Conservation (phyloP, 1,140 invertebrate species). For the Drosophila erecta region DNA sequence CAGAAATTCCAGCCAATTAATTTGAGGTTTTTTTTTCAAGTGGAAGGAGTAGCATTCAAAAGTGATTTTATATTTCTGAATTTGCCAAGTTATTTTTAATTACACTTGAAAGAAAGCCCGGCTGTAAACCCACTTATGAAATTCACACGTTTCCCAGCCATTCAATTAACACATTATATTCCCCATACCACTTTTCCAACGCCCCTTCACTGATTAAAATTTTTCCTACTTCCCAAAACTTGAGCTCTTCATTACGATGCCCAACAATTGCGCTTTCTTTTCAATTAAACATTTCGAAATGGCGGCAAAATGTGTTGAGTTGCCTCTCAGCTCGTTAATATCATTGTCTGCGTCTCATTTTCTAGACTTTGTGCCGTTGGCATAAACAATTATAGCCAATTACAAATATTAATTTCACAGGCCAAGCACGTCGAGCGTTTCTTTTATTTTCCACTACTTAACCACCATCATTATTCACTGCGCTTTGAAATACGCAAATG, state of each 20-base stretch:
- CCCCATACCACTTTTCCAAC: constrained; percentile 9
- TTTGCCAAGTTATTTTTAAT: constrained; percentile 13
- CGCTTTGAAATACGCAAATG: constrained; percentile 82
- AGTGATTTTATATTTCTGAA: background rate
- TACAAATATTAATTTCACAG: constrained; percentile 82
- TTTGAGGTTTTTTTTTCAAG: background rate
- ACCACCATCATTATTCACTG: constrained; percentile 75
- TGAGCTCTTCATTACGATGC: constrained; percentile 62
- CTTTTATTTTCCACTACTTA: constrained; percentile 52
- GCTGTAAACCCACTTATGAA: constrained; percentile 30
- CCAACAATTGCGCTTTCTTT: constrained; percentile 67
- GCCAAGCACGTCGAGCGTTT: constrained; percentile 68
- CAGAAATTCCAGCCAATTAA: background rate
- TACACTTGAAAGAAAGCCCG: constrained; percentile 1
- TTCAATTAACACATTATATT: constrained; percentile 56
- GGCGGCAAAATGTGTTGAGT: constrained; percentile 42
- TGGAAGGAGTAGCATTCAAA: background rate
- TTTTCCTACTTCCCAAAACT: constrained; percentile 54
- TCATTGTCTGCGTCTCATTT: constrained; percentile 41
- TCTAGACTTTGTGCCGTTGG: constrained; percentile 49
- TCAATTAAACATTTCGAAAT: constrained; percentile 75
- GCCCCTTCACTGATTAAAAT: constrained; percentile 51
- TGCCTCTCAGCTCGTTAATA: constrained; percentile 49
- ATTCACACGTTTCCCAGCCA: constrained; percentile 35
- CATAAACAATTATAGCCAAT: constrained; percentile 81